phyloP scores from a whole-genome alignment of 2,888 invertebrate genomes.

The Mesoligia furuncula region DNA sequence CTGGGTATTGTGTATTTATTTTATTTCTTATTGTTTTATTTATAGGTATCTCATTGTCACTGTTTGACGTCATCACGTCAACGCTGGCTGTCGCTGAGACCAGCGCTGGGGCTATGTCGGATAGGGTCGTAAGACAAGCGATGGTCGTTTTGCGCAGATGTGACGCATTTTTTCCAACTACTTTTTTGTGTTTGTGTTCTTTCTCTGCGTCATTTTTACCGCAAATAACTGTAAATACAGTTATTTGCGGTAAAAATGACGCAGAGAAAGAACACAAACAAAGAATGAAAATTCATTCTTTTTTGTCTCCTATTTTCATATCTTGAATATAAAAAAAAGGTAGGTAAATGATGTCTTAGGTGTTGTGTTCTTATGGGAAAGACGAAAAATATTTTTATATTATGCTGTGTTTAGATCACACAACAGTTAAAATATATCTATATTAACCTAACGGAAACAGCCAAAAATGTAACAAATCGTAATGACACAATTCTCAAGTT shows the following conservation, averaged over 20 bases:
- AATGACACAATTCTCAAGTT: slow-evolving; percentile 44
- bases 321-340: neutral
- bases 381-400: neutral
- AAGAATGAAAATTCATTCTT: neutral
- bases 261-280: no score
- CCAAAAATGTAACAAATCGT: neutral
- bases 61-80: neutral
- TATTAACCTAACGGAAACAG: neutral
- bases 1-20: neutral
- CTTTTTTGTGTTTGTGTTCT: neutral
- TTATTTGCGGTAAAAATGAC: no score
- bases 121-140: neutral
- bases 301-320: neutral
- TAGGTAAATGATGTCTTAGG: neutral
- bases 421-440: neutral
- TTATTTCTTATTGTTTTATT: neutral
- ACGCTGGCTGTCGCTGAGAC: neutral
- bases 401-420: neutral
- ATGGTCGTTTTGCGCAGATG: neutral
- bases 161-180: neutral
- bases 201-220: neutral
- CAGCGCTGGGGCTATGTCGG: neutral
- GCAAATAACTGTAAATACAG: no score
- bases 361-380: neutral
- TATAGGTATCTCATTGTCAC: neutral